Evolutionary conservation across 2,888 invertebrate genomes (phyloP).

Genomic region (Trileptium ribeirensis): DNA sequence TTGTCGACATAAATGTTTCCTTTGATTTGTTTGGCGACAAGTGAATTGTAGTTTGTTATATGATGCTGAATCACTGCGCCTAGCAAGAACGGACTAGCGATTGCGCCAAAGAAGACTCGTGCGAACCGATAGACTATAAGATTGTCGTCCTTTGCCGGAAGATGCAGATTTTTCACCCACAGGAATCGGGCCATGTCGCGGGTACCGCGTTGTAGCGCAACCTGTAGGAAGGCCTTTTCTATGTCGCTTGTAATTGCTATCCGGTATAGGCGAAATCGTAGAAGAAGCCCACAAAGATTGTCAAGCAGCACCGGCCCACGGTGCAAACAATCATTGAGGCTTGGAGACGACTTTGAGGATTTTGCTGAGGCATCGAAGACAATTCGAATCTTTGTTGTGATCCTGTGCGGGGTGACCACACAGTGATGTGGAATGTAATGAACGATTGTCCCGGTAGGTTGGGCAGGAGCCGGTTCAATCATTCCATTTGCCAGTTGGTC

Average conservation of each 20-base stretch:
- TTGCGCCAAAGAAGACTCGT: conserved; percentile 30
- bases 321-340: conserved; percentile 31
- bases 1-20: conserved; percentile 34
- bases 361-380: conserved; percentile 33
- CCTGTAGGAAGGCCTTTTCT: conserved; percentile 17
- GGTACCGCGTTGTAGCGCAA: conserved; percentile 15
- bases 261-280: conserved; percentile 16
- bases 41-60: not conserved
- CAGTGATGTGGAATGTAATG: conserved; percentile 35
- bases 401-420: conserved; percentile 26
- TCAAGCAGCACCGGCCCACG: conserved; percentile 29
- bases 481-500: conserved; percentile 22
- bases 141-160: conserved; percentile 15
- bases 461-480: conserved; percentile 18
- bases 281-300: conserved; percentile 23
- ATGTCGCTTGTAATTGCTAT: conserved; percentile 23
- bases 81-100: conserved; percentile 26
- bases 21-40: not conserved
- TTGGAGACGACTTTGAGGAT: not conserved
- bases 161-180: conserved; percentile 25
- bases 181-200: conserved; percentile 30
- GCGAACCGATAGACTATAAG: conserved; percentile 26
- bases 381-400: conserved; percentile 36
- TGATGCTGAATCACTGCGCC: conserved; percentile 6
- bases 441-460: not conserved